phyloP scores from a whole-genome alignment of 2,113 vertebrate genomes.

The Typhlomys cinereus region DNA sequence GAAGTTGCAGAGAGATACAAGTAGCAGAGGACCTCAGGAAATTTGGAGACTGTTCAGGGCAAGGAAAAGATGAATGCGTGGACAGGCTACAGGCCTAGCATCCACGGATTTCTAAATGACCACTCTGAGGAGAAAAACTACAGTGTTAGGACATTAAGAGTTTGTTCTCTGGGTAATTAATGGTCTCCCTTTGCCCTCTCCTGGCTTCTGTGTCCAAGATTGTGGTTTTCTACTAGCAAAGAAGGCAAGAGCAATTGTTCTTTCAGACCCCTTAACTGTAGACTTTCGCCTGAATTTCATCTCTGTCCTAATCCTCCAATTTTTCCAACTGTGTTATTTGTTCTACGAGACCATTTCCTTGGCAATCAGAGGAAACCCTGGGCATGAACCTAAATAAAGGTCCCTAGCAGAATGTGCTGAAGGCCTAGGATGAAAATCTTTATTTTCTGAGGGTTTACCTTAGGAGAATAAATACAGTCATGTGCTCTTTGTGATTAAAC shows the following conservation, averaged over 20 bases:
- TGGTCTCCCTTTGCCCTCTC: not conserved
- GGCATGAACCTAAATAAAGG: constrained; percentile 1
- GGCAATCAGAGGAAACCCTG: constrained; percentile 47
- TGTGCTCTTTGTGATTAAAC: not conserved
- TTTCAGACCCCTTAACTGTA: constrained; percentile 35
- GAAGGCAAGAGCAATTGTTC: constrained; percentile 43
- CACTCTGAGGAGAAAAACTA: constrained; percentile 55
- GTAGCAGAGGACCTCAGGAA: accelerated
- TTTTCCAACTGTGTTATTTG: constrained; percentile 58
- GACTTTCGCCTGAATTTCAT: constrained; percentile 47
- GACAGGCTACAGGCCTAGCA: not conserved
- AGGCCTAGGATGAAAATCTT: not conserved
- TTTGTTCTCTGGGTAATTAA: constrained; percentile 61
- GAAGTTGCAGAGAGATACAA: not conserved
- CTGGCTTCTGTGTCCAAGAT: not conserved
- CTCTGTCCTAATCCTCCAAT: constrained; percentile 44
- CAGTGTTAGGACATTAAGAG: not conserved
- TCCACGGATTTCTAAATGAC: constrained; percentile 60
- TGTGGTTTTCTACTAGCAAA: not conserved
- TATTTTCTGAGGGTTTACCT: constrained; percentile 15
- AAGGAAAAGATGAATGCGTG: not conserved
- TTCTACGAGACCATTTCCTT: constrained; percentile 29
- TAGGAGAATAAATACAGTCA: constrained; percentile 13
- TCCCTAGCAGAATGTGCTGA: not conserved
- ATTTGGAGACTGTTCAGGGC: accelerated